Conservation (phyloP, 2,888 invertebrate genomes). For the Oeneis ivallda region DNA sequence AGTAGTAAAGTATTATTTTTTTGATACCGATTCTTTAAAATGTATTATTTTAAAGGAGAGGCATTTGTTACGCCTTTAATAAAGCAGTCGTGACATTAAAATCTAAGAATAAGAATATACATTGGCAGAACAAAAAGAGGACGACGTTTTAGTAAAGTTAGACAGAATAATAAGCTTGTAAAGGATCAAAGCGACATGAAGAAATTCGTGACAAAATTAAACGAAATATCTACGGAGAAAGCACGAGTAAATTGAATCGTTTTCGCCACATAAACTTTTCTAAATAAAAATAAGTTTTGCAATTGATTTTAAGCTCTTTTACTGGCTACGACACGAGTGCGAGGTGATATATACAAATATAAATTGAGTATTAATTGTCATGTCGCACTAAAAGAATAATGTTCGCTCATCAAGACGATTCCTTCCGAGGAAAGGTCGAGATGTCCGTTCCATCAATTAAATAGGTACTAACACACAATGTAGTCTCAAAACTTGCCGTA, state of each 20-base stretch:
- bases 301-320: slow-evolving; percentile 1
- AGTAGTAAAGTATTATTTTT: too few species aligned
- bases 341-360: neutral
- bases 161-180: slow-evolving; percentile 4
- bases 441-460: too few species aligned
- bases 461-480: too few species aligned
- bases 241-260: slow-evolving; percentile 14
- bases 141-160: neutral
- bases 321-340: neutral
- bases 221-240: slow-evolving; percentile 15
- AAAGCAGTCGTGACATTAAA: neutral
- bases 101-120: neutral
- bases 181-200: neutral
- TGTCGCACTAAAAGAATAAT: too few species aligned
- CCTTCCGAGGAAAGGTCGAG: too few species aligned
- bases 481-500: too few species aligned
- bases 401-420: too few species aligned
- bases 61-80: too few species aligned
- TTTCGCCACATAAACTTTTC: slow-evolving; percentile 18
- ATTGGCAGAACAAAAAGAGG: neutral
- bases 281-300: slow-evolving; percentile 22
- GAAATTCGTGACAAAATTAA: slow-evolving; percentile 1
- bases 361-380: neutral
- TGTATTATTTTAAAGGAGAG: too few species aligned
- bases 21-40: too few species aligned